Evolutionary conservation across 2,888 invertebrate species (phyloP).

Genomic region (Achlya flavicornis): DNA sequence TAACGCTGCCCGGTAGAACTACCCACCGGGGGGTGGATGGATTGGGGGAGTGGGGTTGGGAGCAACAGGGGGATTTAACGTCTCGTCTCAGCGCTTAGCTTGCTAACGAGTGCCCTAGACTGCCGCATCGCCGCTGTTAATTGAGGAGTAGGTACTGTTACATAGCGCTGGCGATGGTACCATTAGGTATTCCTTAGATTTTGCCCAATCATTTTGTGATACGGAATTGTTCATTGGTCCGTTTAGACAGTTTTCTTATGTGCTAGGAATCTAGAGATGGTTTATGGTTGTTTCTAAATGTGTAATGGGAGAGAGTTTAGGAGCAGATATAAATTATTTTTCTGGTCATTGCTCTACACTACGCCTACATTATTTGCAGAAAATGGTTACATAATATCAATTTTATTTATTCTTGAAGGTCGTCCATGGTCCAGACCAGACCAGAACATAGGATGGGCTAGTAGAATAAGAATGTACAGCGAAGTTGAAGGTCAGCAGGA

Average conservation of each 20-base stretch:
- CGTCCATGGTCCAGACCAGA: neutral
- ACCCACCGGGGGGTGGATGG: conserved; percentile 3
- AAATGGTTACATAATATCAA: too few species aligned
- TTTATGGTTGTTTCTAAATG: too few species aligned
- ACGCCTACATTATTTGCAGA: too few species aligned
- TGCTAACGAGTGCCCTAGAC: conserved; percentile 35
- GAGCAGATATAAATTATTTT: too few species aligned
- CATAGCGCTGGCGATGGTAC: neutral
- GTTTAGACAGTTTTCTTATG: neutral
- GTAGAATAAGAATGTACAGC: neutral
- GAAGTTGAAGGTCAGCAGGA: neutral
- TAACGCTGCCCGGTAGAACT: conserved; percentile 20
- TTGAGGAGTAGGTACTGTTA: neutral
- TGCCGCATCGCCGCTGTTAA: conserved; percentile 24
- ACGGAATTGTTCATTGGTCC: neutral
- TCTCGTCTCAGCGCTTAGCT: conserved; percentile 29
- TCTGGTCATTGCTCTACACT: too few species aligned
- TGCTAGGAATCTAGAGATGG: too few species aligned
- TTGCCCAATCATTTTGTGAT: neutral
- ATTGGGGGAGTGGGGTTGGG: neutral
- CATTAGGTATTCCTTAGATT: neutral
- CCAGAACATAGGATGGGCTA: neutral
- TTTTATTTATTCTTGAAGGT: neutral
- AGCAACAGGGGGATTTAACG: conserved; percentile 24
- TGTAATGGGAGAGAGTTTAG: too few species aligned